These are phyloP conservation scores for Varanus komodoensis DNA, from an alignment of 2,113 vertebrate genomes.

Conservation along the genomic window DNA sequence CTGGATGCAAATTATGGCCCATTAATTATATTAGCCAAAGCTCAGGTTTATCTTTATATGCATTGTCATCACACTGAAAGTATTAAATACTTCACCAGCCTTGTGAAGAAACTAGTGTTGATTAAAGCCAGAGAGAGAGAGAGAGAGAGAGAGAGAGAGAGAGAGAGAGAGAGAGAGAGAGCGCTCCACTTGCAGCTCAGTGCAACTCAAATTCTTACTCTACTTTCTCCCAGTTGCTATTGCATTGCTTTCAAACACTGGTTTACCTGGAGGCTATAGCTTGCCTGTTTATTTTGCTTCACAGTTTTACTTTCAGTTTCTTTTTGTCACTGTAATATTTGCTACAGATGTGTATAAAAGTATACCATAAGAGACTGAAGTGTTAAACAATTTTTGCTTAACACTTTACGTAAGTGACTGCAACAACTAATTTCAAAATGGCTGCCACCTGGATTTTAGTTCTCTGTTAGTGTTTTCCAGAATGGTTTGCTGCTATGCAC, in stretches of 20 bases:
- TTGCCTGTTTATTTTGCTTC: conserved; percentile 1
- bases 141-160: too few species aligned
- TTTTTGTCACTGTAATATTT: background rate
- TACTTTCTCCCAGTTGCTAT: background rate
- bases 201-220: background rate
- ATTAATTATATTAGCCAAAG: background rate
- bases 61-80: background rate
- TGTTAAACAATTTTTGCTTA: background rate
- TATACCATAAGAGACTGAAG: background rate
- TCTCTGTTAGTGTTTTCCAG: background rate
- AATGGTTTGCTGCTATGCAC: background rate
- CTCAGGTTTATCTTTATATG: too few species aligned
- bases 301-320: conserved; percentile 26
- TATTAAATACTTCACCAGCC: background rate
- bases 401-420: background rate
- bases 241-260: background rate
- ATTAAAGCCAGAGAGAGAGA: background rate
- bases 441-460: background rate
- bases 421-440: background rate
- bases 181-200: background rate
- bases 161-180: too few species aligned
- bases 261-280: conserved; percentile 18
- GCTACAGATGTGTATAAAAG: background rate
- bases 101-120: background rate
- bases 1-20: background rate